Percentiles rank a stretch among this genome's conserved stretches.
These are phyloP conservation scores for Pluvialis apricaria DNA, from an alignment of 2,113 vertebrate genomes.

Conservation along the genomic window DNA sequence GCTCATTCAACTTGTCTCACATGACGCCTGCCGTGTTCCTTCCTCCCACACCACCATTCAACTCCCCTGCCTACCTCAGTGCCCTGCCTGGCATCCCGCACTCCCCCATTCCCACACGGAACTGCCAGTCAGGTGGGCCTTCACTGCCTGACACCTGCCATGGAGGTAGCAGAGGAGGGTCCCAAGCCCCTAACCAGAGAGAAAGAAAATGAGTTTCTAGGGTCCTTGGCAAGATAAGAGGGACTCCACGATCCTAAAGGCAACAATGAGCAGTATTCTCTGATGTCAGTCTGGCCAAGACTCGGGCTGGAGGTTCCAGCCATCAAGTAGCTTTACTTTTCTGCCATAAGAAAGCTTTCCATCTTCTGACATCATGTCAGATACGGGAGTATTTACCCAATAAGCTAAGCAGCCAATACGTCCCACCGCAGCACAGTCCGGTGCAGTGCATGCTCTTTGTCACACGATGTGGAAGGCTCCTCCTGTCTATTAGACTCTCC, in stretches of 20 bases:
- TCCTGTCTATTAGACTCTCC: background rate
- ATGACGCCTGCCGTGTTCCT: background rate
- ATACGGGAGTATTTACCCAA: background rate
- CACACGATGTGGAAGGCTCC: background rate
- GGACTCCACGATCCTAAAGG: background rate
- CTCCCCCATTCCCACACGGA: background rate
- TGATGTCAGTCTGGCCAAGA: background rate
- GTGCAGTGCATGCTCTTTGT: background rate
- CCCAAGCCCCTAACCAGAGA: background rate
- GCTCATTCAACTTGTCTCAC: background rate
- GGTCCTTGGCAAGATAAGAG: background rate
- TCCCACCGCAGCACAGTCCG: background rate
- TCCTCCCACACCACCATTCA: background rate
- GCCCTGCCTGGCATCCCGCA: background rate
- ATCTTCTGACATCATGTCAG: background rate
- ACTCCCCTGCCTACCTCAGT: background rate
- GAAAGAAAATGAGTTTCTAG: background rate
- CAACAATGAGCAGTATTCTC: accelerated
- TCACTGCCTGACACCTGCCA: background rate
- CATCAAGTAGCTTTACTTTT: background rate
- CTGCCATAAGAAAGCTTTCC: background rate
- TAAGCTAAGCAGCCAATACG: background rate
- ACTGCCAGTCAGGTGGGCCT: background rate
- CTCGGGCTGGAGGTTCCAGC: background rate
- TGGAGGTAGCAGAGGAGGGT: background rate